These are phyloP conservation scores for Apamea anceps DNA, from an alignment of 2,888 invertebrate species.

Conservation along the genomic window DNA sequence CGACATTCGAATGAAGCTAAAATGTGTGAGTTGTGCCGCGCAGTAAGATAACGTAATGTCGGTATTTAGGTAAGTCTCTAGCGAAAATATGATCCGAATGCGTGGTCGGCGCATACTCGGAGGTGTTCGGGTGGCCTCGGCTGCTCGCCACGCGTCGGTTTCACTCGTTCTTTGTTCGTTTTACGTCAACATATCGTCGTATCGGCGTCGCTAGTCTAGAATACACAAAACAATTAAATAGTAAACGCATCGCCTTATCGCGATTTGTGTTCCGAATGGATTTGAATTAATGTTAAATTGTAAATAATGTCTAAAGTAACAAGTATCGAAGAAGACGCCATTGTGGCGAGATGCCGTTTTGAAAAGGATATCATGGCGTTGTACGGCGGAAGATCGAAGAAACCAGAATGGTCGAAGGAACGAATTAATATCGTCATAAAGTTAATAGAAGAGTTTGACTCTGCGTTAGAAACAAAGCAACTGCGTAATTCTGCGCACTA, in stretches of 20 bases:
- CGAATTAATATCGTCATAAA: constrained; percentile 36
- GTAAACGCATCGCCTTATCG: background rate
- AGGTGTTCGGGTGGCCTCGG: constrained; percentile 15
- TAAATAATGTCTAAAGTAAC: constrained; percentile 20
- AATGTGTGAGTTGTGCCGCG: constrained; percentile 5
- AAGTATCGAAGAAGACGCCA: constrained; percentile 16
- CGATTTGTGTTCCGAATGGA: constrained; percentile 19
- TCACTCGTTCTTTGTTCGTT: constrained; percentile 20
- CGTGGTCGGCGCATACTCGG: constrained; percentile 28
- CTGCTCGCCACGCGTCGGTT: background rate
- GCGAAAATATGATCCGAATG: constrained; percentile 21
- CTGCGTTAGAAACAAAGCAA: background rate
- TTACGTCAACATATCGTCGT: background rate
- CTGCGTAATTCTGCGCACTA: constrained; percentile 29
- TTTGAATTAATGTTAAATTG: background rate
- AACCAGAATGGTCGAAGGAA: constrained; percentile 43
- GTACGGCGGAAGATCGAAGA: constrained; percentile 17
- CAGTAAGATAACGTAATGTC: constrained; percentile 27
- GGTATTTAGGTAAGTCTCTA: constrained; percentile 48
- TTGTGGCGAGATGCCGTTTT: constrained; percentile 9
- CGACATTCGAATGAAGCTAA: constrained; percentile 17
- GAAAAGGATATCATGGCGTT: background rate
- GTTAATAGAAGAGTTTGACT: constrained; percentile 33
- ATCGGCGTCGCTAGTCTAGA: background rate
- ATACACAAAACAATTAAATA: constrained; percentile 6